phyloP scores from a whole-genome alignment of 2,113 vertebrate species.

The Elgaria multicarinata region DNA sequence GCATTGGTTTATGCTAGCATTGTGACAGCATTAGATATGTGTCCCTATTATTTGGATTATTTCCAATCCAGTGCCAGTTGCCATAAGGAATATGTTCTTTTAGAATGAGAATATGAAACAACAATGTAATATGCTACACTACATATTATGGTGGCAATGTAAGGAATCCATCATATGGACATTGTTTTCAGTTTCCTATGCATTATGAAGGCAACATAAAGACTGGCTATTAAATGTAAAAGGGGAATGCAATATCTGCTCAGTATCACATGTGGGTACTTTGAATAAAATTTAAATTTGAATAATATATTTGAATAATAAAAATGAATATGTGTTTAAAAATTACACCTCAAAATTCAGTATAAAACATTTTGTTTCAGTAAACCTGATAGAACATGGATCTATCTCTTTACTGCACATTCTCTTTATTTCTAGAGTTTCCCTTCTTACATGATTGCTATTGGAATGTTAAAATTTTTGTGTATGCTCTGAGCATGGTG shows the following conservation, averaged over 20 bases:
- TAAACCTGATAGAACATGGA: not conserved
- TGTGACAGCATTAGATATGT: too few species aligned
- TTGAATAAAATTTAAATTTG: too few species aligned
- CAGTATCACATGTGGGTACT: not conserved
- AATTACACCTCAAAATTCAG: too few species aligned
- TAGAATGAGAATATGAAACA: not conserved
- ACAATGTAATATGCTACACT: not conserved
- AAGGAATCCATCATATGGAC: not conserved
- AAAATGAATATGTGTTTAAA: not conserved
- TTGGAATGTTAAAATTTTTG: not conserved
- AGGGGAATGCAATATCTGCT: not conserved
- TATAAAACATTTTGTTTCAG: not conserved
- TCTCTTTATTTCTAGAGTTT: not conserved
- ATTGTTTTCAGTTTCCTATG: too few species aligned
- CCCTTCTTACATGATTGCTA: too few species aligned
- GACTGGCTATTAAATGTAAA: not conserved
- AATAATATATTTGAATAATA: too few species aligned
- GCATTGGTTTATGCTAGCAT: too few species aligned
- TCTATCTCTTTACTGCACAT: not conserved
- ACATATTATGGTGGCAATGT: not conserved
- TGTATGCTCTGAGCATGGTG: not conserved
- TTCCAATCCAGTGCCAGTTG: not conserved
- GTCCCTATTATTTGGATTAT: too few species aligned
- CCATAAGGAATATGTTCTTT: not conserved
- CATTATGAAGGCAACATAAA: not conserved